Evolutionary conservation across 2,113 vertebrate genomes (phyloP), one percentile per base, ranked within the genome.

Genomic region (Nibea coibor): DNA sequence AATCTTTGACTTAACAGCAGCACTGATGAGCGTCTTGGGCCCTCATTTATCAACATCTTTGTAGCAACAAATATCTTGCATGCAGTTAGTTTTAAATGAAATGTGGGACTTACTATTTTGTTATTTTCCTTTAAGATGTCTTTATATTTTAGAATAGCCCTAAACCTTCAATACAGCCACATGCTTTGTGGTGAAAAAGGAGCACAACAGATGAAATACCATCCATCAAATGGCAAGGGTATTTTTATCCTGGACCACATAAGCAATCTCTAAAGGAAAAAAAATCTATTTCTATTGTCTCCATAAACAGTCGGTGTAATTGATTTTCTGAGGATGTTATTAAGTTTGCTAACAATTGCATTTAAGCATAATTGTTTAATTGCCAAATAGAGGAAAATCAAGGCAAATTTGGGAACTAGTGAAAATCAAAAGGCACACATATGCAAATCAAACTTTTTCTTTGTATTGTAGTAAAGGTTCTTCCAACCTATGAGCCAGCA

Each of bases 21-120:
- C 72, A 69, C 31, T 62, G 42, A 70, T 5, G 17, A 9, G 45
- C 75, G 35, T 79, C 42, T n/a, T 14, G 35, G 71, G 72, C 78
- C 83, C 66, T 86, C 65, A 68, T 51, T 86, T 75, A 77, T 85
- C 78, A 85, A 80, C 48, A 63, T n/a, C 26, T 61, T 6, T 82
- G 16, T 54, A 58, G 16, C 39, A 42, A 24, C 22, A 19, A 20
- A 51, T 64, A 28, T n/a, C 9, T 0, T 15, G 19, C 14, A 50
- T 56, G 35, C 11, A 58, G 22, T 54, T 42, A 14, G 45, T 42
- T 77, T 16, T 24, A n/a, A 43, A 8, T 10, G 1, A 71, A 35
- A 35, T 0, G 48, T 53, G 4, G 10, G 50, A 58, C 53, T 45
- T 24, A 39, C 4, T 35, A 1, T 67, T 75, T 68, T 59, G 6